phyloP scores from a whole-genome alignment of 2,113 vertebrate genomes.

The Scophthalmus maximus region DNA sequence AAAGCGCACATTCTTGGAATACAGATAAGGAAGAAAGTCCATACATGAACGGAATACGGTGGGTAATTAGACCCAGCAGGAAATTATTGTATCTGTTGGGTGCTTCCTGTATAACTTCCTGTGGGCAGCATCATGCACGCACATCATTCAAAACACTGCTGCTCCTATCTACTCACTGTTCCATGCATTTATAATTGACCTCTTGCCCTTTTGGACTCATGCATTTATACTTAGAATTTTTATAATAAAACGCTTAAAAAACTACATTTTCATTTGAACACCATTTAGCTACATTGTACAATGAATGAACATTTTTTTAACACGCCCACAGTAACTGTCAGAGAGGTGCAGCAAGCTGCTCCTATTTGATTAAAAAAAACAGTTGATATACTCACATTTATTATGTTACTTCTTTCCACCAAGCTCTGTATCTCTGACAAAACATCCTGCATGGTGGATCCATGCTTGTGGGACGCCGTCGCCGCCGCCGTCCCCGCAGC shows the following conservation, averaged over 20 bases:
- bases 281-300: too few species aligned
- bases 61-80: conserved; percentile 52
- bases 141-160: conserved; percentile 31
- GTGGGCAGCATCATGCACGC: conserved; percentile 36
- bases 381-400: conserved; percentile 72
- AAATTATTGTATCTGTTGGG: conserved; percentile 44
- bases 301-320: too few species aligned
- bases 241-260: background rate
- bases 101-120: conserved; percentile 64
- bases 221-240: background rate
- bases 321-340: background rate
- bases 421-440: conserved; percentile 62
- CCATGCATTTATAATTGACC: conserved; percentile 1
- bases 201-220: background rate
- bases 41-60: background rate
- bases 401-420: conserved; percentile 63
- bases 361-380: background rate
- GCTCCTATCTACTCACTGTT: conserved; percentile 55
- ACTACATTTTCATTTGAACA: background rate
- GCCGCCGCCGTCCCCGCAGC: background rate
- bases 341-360: background rate
- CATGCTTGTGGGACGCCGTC: conserved; percentile 4
- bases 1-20: background rate
- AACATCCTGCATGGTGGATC: conserved; percentile 61
- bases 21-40: background rate